Conservation (phyloP, 2,113 vertebrate species). For the Mohoua ochrocephala region DNA sequence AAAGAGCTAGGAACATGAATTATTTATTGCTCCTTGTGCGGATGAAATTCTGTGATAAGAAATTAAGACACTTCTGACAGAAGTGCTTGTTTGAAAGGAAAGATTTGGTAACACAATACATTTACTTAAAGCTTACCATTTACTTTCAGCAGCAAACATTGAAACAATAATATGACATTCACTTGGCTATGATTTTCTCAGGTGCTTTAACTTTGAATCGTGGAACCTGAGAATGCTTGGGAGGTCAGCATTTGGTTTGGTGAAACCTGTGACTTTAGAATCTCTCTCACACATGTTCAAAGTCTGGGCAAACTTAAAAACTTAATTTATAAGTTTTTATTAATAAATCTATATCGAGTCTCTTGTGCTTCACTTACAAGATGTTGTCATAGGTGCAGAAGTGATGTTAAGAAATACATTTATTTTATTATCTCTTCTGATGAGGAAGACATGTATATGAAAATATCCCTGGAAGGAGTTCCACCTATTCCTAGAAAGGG, state of each 20-base stretch:
- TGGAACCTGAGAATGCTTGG: background rate
- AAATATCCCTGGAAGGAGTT: background rate
- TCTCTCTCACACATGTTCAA: background rate
- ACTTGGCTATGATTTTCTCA: background rate
- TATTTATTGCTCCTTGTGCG: conserved; percentile 79
- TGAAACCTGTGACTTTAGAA: background rate
- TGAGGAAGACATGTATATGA: background rate
- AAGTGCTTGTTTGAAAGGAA: conserved; percentile 67
- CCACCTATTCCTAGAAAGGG: background rate
- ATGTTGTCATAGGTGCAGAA: background rate
- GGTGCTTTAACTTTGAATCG: background rate
- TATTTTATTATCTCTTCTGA: background rate
- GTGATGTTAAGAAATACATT: background rate
- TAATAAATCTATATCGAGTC: background rate
- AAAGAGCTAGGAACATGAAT: conserved; percentile 81
- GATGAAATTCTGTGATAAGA: conserved; percentile 81
- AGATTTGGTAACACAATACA: conserved; percentile 57
- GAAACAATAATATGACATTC: background rate
- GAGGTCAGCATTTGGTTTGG: background rate
- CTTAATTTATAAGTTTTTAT: background rate
- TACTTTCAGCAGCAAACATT: conserved; percentile 19
- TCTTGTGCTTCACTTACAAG: background rate
- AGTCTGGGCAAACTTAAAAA: background rate
- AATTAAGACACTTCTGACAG: conserved; percentile 81
- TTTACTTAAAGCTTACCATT: conserved; percentile 46